phyloP scores from a whole-genome alignment of 2,888 invertebrate species.

The Apamea crenata region DNA sequence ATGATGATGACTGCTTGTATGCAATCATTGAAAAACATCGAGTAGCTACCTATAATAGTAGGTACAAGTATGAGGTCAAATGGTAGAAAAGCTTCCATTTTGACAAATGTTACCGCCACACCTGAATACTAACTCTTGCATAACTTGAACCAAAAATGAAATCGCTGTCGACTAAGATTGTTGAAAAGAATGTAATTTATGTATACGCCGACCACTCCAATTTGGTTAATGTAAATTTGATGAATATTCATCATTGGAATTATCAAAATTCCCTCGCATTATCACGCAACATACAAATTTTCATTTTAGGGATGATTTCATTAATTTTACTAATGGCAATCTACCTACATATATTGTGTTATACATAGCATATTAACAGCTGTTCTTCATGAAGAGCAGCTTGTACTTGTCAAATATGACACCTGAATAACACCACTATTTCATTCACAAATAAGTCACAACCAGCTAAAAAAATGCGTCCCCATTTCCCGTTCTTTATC shows the following conservation, averaged over 20 bases:
- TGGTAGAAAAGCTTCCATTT: neutral
- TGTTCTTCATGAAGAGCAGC: neutral
- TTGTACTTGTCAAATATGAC: neutral
- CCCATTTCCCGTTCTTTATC: neutral
- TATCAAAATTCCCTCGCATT: conserved; percentile 51
- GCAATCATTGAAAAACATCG: neutral
- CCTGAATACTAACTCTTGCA: neutral
- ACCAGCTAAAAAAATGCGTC: neutral
- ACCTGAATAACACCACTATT: neutral
- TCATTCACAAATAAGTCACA: neutral
- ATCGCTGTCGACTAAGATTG: neutral
- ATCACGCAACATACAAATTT: conserved; percentile 35
- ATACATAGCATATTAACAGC: neutral
- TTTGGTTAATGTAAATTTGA: conserved; percentile 43
- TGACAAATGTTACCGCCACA: neutral
- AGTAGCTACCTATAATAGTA: too few species aligned
- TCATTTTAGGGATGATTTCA: neutral
- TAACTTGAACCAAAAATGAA: neutral
- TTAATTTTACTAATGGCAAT: neutral
- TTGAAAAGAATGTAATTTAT: conserved; percentile 18
- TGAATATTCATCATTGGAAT: conserved; percentile 63
- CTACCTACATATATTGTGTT: too few species aligned
- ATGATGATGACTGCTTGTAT: neutral
- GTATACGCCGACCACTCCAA: conserved; percentile 15
- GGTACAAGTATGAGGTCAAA: neutral